These are phyloP conservation scores for Thaumetopoea pityocampa DNA, from an alignment of 1,140 invertebrate genomes.

Conservation along the genomic window DNA sequence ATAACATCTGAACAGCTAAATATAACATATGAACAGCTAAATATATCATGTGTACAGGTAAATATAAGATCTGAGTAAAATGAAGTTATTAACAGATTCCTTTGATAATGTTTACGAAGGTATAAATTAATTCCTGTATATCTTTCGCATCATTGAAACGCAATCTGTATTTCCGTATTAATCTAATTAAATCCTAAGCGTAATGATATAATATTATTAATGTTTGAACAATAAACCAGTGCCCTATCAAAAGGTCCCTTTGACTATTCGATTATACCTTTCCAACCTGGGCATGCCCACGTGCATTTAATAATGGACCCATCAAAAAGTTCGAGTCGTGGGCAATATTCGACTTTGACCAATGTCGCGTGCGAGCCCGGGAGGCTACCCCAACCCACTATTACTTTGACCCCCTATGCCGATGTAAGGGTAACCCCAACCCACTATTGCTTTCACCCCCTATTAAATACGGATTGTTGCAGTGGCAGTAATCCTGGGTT, in stretches of 20 bases:
- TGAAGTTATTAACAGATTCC: too few relatives aligned
- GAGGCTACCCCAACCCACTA: not conserved
- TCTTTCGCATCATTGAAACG: conserved; percentile 11
- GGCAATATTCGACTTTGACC: conserved; percentile 47
- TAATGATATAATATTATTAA: conserved; percentile 19
- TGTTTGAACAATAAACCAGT: conserved; percentile 24
- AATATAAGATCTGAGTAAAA: too few relatives aligned
- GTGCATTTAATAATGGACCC: conserved; percentile 36
- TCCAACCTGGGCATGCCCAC: conserved; percentile 35
- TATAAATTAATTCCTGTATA: too few relatives aligned
- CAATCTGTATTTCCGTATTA: conserved; percentile 14
- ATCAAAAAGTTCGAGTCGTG: conserved; percentile 47
- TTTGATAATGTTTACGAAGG: too few relatives aligned
- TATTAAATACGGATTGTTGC: too few relatives aligned
- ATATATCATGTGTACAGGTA: too few relatives aligned
- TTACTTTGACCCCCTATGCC: too few relatives aligned
- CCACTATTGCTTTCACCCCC: too few relatives aligned
- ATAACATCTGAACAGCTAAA: too few relatives aligned
- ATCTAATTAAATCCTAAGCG: conserved; percentile 14
- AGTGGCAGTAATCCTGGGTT: too few relatives aligned
- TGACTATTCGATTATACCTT: conserved; percentile 43
- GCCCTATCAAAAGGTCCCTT: conserved; percentile 46
- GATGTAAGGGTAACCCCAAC: too few relatives aligned
- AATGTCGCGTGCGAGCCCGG: conserved; percentile 30
- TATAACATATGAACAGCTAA: too few relatives aligned